Conservation (phyloP, 2,113 vertebrate species). For the Tragelaphus strepsiceros region DNA sequence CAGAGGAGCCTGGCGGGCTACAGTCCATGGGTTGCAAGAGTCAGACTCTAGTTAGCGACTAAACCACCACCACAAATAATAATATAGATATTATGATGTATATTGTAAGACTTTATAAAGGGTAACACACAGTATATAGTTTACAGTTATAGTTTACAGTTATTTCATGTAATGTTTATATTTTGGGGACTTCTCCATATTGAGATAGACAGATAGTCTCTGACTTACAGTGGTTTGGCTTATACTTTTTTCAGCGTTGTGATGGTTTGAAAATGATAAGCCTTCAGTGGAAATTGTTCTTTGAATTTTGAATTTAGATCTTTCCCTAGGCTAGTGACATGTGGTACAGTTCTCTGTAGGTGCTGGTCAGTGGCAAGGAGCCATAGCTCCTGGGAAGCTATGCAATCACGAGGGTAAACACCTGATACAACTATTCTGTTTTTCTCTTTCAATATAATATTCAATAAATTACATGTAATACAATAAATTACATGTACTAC, state of each 20-base stretch:
- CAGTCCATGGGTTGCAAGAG: neutral
- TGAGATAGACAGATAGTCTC: neutral
- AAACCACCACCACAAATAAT: neutral
- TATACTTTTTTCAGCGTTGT: neutral
- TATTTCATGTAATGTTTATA: neutral
- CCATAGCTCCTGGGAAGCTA: neutral
- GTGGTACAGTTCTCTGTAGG: neutral
- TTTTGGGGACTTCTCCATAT: neutral
- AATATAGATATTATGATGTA: neutral
- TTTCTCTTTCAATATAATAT: neutral
- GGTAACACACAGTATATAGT: neutral
- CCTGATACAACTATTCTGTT: neutral
- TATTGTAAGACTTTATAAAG: neutral
- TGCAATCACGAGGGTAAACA: neutral
- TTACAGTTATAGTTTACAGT: neutral
- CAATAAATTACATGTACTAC: neutral
- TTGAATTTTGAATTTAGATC: neutral
- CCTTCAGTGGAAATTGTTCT: neutral
- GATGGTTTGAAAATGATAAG: neutral
- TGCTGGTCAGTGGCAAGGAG: neutral
- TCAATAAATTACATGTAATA: neutral
- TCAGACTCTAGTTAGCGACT: neutral
- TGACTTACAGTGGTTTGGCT: neutral
- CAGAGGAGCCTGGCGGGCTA: neutral
- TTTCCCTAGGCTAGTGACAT: neutral